Conservation (phyloP, 92 coral and sea anemone genomes). For the Phenganax subtilis region DNA sequence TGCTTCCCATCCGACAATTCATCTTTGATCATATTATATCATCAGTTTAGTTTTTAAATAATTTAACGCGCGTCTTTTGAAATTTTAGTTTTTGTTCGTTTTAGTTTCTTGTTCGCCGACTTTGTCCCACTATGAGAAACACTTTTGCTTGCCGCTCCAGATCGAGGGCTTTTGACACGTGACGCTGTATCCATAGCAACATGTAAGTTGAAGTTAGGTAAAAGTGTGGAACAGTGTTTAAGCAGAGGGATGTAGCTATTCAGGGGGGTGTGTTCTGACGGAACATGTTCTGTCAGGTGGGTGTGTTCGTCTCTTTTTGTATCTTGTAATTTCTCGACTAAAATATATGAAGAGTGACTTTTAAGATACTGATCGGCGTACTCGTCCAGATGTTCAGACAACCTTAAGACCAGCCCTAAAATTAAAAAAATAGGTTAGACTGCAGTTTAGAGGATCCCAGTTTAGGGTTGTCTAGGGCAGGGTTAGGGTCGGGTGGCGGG, state of each 20-base stretch:
- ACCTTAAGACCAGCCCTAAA: conserved; percentile 83
- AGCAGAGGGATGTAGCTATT: conserved; percentile 74
- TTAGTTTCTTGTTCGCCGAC: conserved; percentile 31
- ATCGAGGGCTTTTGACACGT: conserved; percentile 11
- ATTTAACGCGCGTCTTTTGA: conserved; percentile 30
- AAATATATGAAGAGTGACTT: conserved; percentile 63
- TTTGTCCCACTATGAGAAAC: conserved; percentile 2
- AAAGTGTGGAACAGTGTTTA: conserved; percentile 59
- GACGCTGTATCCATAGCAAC: conserved; percentile 50
- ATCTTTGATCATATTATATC: not conserved
- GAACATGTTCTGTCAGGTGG: not conserved
- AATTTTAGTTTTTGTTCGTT: conserved; percentile 34
- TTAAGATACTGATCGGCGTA: conserved; percentile 71
- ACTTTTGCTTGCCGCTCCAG: conserved; percentile 33
- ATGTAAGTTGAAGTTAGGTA: conserved; percentile 67
- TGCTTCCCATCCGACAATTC: too few species aligned
- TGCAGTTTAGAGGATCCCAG: not conserved
- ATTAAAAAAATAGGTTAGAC: not conserved
- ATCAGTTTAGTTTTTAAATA: not conserved
- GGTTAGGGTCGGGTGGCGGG: too few species aligned
- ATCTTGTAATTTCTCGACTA: conserved; percentile 70
- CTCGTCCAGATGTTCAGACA: conserved; percentile 70
- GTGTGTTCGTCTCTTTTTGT: conserved; percentile 43
- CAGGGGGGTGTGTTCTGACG: conserved; percentile 46
- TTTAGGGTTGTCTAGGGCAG: not conserved